Conservation (phyloP, 2,888 invertebrate genomes). For the Erannis defoliaria region DNA sequence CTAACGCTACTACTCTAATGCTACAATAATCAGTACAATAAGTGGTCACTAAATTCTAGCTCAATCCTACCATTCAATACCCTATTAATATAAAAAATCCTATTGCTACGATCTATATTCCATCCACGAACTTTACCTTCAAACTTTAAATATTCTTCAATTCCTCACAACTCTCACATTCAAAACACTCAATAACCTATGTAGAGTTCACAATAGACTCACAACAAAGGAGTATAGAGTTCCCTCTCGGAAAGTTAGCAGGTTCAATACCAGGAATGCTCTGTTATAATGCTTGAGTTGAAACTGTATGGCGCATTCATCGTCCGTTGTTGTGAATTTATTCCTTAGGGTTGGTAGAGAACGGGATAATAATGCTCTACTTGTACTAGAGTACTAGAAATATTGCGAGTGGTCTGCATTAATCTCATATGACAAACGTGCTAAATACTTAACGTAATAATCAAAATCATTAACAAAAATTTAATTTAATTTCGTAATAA, state of each 20-base stretch:
- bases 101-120: too few relatives aligned
- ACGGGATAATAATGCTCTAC: background rate
- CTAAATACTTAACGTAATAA: too few relatives aligned
- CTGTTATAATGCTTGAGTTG: conserved; percentile 18
- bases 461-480: too few relatives aligned
- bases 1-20: too few relatives aligned
- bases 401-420: too few relatives aligned
- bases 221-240: conserved; percentile 20
- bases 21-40: too few relatives aligned
- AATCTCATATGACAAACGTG: too few relatives aligned
- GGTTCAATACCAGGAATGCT: conserved; percentile 17
- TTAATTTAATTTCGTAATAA: too few relatives aligned
- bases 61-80: too few relatives aligned
- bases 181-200: conserved; percentile 17
- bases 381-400: background rate
- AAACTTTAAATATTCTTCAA: conserved; percentile 10
- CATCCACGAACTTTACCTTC: background rate
- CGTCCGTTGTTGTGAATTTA: conserved; percentile 20
- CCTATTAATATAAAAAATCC: too few relatives aligned
- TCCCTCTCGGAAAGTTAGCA: conserved; percentile 22
- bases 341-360: conserved; percentile 23
- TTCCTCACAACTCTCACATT: background rate
- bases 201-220: conserved; percentile 10
- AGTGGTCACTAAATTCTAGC: too few relatives aligned
- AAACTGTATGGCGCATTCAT: conserved; percentile 45